Conservation (phyloP, 2,888 invertebrate genomes). For the Euphydryas editha region DNA sequence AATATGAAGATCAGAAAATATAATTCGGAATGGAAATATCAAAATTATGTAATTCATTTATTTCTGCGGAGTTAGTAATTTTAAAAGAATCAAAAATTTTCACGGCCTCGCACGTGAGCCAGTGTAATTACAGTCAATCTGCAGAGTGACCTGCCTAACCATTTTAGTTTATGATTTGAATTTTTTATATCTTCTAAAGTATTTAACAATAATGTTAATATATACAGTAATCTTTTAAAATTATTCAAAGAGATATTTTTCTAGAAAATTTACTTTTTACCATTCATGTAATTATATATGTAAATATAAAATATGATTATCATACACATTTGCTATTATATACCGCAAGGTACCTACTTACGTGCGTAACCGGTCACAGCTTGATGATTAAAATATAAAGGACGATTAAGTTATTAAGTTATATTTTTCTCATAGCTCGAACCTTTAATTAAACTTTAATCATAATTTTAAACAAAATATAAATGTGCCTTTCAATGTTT, state of each 20-base stretch:
- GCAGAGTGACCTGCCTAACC: too few species aligned
- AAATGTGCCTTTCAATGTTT: neutral
- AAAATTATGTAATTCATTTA: neutral
- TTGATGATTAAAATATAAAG: neutral
- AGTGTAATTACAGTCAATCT: too few species aligned
- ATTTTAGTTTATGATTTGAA: too few species aligned
- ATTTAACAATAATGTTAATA: too few species aligned
- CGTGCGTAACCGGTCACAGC: neutral
- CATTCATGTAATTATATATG: neutral
- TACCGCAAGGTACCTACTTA: neutral
- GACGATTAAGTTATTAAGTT: neutral
- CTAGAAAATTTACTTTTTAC: too few species aligned
- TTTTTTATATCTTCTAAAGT: too few species aligned
- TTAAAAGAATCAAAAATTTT: too few species aligned
- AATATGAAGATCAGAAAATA: conserved; percentile 4
- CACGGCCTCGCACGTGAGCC: too few species aligned
- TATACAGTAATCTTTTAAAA: too few species aligned
- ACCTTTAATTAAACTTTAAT: neutral
- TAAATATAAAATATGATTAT: neutral
- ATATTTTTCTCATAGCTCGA: neutral
- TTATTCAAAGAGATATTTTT: too few species aligned
- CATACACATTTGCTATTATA: conserved; percentile 6
- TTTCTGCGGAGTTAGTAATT: too few species aligned
- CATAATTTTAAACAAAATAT: neutral
- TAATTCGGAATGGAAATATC: conserved; percentile 1